Percentiles rank a stretch among this genome's conserved stretches.
phyloP scores from a whole-genome alignment of 1,140 invertebrate genomes.

The Cydia splendana region DNA sequence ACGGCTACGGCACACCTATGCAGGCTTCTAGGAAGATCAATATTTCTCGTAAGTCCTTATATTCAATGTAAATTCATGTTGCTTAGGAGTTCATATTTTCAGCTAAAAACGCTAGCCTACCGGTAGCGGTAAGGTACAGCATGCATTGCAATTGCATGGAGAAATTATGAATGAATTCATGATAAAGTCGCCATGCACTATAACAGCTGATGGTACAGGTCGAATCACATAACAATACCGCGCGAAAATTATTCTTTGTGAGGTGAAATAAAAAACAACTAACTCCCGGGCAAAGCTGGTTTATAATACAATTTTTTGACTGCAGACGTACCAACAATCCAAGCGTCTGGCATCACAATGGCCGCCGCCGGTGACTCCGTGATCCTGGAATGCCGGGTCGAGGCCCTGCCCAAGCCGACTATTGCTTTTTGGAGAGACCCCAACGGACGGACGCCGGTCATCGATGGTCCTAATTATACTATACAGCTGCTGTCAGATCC shows the following conservation, averaged over 20 bases:
- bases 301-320: background rate
- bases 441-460: constrained; percentile 84
- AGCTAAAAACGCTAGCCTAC: too few relatives aligned
- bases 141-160: too few relatives aligned
- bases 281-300: background rate
- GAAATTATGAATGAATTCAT: too few relatives aligned
- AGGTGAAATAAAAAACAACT: too few relatives aligned
- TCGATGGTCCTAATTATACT: constrained; percentile 87
- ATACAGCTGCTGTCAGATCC: constrained; percentile 80
- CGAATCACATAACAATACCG: too few relatives aligned
- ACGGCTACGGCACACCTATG: constrained; percentile 91
- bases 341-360: constrained; percentile 87
- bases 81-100: too few relatives aligned
- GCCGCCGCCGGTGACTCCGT: constrained; percentile 86
- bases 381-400: constrained; percentile 86
- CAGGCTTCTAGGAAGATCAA: constrained; percentile 87
- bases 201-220: too few relatives aligned
- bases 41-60: constrained; percentile 86
- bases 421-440: constrained; percentile 89
- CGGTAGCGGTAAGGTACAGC: too few relatives aligned
- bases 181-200: too few relatives aligned
- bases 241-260: too few relatives aligned
- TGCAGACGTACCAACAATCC: constrained; percentile 86
- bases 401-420: constrained; percentile 88
- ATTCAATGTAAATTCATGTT: background rate